Evolutionary conservation across 2,113 vertebrate species (phyloP).

Genomic region (Ahaetulla prasina): DNA sequence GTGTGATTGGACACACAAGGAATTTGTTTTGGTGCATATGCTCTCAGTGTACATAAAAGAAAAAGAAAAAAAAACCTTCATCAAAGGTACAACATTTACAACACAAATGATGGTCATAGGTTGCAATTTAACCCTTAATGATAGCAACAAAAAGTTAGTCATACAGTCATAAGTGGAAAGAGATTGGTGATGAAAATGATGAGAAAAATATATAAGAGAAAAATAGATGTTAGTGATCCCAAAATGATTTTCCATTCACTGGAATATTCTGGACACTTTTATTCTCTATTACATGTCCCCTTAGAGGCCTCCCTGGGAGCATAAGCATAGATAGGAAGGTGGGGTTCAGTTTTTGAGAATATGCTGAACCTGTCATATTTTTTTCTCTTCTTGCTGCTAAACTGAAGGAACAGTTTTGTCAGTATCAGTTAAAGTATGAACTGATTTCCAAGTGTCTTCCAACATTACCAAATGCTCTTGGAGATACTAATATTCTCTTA

Average conservation of each 20-base stretch:
- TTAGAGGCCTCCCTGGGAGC: not conserved
- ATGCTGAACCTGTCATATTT: not conserved
- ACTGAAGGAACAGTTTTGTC: conserved; percentile 24
- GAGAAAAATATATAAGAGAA: too few relatives aligned
- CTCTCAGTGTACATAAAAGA: too few relatives aligned
- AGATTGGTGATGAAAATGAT: too few relatives aligned
- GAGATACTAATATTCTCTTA: conserved; percentile 40
- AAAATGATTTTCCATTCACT: not conserved
- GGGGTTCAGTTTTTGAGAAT: not conserved
- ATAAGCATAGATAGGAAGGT: not conserved
- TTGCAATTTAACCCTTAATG: too few relatives aligned
- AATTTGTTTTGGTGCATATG: too few relatives aligned
- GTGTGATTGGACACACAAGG: too few relatives aligned
- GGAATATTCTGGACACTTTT: not conserved
- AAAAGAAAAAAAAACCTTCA: too few relatives aligned
- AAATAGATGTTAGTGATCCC: not conserved
- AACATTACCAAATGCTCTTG: not conserved
- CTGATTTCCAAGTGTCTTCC: not conserved
- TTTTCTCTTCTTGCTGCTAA: not conserved
- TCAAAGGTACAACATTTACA: too few relatives aligned
- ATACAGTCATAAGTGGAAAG: too few relatives aligned
- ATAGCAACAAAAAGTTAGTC: too few relatives aligned
- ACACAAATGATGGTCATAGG: too few relatives aligned
- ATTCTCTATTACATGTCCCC: not conserved
- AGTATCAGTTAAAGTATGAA: not conserved